phyloP scores from a whole-genome alignment of 2,113 vertebrate genomes.

The Callipepla californica region DNA sequence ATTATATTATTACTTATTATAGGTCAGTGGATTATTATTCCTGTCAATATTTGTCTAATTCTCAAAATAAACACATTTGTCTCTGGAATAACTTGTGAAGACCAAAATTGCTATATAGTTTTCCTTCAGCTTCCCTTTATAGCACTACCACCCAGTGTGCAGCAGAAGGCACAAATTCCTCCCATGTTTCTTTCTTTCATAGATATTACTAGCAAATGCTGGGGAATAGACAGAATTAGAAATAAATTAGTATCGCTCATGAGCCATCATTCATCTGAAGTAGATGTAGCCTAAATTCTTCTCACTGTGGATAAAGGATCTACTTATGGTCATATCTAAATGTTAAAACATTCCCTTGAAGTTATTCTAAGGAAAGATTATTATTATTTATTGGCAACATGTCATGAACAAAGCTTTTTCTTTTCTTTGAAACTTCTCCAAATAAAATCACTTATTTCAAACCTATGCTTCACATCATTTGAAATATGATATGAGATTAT shows the following conservation, averaged over 20 bases:
- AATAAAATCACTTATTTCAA: background rate
- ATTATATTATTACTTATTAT: background rate
- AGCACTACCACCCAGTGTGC: background rate
- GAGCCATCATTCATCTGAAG: background rate
- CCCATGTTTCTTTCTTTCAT: background rate
- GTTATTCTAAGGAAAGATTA: background rate
- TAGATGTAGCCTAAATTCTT: background rate
- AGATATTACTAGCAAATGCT: background rate
- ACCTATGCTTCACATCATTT: background rate
- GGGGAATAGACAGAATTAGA: background rate
- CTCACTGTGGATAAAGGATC: background rate
- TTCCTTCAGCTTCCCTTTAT: background rate
- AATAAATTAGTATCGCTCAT: background rate
- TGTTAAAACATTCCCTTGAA: background rate
- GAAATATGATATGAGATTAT: slow-evolving; percentile 25
- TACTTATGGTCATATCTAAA: background rate
- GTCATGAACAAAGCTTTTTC: background rate
- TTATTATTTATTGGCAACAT: background rate
- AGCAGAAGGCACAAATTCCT: background rate
- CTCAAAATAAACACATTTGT: background rate
- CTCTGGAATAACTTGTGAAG: slow-evolving; percentile 22
- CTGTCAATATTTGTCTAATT: background rate
- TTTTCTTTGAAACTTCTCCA: background rate
- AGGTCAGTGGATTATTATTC: background rate
- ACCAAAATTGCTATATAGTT: background rate